Base-by-base conservation (phyloP, 2,888 invertebrate genomes). In the Subacronicta megacephala region DNA sequence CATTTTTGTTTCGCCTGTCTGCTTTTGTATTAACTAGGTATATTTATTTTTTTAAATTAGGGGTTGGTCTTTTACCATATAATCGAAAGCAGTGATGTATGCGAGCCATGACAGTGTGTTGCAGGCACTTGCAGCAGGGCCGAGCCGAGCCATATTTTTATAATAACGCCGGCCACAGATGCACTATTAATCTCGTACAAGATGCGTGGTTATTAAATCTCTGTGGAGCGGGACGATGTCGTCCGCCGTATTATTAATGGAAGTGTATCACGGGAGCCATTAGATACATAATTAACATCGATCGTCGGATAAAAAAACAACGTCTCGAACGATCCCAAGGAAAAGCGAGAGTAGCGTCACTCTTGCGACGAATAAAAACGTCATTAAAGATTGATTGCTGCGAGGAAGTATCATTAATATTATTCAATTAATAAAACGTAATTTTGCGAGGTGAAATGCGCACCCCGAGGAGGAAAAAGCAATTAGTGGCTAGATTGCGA, bases 361-460 rank as follows among this genome's bases (percentile, higher is more conserved):
- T 90, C 87, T 84, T 82, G 77, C 85, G 83, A 87, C 89, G 88
- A 92, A 93, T 92, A 93, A 93, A 93, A 93, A 92, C 91, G 91
- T 89, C 91, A 91, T 93, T 92, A 91, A 89, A 92, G 93, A 93
- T 93, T 92, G 93, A 94, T 94, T 81, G 89, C 90, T 85, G 81
- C 81, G 83, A 89, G 88, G 87, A 90, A 90, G 93, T 90, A 90
- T 93, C 94, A 93, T 94, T 94, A 93, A 93, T 93, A 93, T 92
- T 93, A 94, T 94, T 94, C 93, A 94, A 94, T 94, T 94, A 94
- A 94, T 94, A 93, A 92, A 93, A 93, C 87, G 91, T 92, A 93
- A 94, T 93, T 93, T 92, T 80, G 88, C 91, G 84, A 89, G 84
- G 90, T 87, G 87, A 87, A 88, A 85, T 85, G 85, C 87, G 84